Evolutionary conservation across 2,888 invertebrate species (phyloP).

Genomic region (Drosophila buzzatii): DNA sequence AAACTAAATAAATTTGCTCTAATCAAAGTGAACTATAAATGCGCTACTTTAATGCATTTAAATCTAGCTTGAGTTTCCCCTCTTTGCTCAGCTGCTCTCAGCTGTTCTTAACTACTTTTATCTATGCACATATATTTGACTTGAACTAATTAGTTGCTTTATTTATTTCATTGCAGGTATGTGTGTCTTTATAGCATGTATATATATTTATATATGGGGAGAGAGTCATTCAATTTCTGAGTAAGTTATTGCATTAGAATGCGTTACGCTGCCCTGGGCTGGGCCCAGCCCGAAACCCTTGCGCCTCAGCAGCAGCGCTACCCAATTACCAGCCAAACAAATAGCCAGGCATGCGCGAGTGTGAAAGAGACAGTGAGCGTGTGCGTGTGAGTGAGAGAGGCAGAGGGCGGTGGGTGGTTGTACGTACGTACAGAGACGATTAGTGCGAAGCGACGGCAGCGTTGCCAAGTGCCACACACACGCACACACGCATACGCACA

Average conservation of each 20-base stretch:
- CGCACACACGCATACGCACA: conserved; percentile 22
- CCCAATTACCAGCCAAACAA: conserved; percentile 63
- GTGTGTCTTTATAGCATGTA: conserved; percentile 23
- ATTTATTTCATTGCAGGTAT: conserved; percentile 49
- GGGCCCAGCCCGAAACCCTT: conserved; percentile 8
- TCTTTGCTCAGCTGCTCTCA: not conserved
- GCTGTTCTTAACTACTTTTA: not conserved
- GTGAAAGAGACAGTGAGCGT: not conserved
- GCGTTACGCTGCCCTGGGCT: conserved; percentile 29
- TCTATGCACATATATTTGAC: not conserved
- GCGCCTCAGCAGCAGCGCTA: conserved; percentile 38
- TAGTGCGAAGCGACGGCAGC: conserved; percentile 60
- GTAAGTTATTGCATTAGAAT: conserved; percentile 61
- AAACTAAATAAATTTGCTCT: not conserved
- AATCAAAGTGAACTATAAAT: not conserved
- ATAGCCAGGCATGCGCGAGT: conserved; percentile 6
- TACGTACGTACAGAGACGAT: conserved; percentile 40
- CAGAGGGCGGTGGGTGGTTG: not conserved
- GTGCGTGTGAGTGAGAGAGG: not conserved
- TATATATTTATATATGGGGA: not conserved
- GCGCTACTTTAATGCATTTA: not conserved
- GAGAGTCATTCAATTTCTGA: conserved; percentile 38
- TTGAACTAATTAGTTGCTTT: conserved; percentile 27
- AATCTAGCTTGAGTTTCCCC: not conserved
- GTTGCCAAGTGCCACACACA: conserved; percentile 57